Conservation (phyloP, 2,113 vertebrate species). For the Illadopsis cleaveri region DNA sequence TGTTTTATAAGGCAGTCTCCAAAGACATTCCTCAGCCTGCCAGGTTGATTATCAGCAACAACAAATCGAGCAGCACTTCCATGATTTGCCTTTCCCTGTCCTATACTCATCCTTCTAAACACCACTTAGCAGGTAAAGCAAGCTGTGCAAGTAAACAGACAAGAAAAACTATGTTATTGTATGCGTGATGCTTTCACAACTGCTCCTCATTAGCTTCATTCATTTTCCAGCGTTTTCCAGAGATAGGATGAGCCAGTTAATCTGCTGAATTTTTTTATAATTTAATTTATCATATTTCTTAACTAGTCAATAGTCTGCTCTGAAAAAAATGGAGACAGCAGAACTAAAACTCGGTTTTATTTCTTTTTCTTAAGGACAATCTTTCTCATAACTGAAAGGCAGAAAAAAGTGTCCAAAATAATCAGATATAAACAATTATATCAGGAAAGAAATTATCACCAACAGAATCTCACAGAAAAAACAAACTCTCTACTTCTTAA, state of each 20-base stretch:
- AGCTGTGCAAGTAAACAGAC: background rate
- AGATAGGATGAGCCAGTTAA: rapidly evolving
- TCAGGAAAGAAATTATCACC: background rate
- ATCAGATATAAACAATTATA: background rate
- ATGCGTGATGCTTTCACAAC: background rate
- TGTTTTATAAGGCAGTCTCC: background rate
- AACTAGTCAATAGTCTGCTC: background rate
- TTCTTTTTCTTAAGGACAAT: background rate
- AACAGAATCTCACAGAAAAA: background rate
- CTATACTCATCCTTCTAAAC: background rate
- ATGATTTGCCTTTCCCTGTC: background rate
- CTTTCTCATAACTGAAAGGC: background rate
- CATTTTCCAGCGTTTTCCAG: background rate
- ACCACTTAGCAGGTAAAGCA: background rate
- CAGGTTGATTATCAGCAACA: background rate
- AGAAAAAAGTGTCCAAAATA: background rate
- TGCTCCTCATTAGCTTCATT: background rate
- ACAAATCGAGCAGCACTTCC: background rate
- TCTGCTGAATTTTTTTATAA: background rate
- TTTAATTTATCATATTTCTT: background rate
- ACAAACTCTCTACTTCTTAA: background rate
- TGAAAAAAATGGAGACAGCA: background rate
- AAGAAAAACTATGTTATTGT: background rate
- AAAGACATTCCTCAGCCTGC: background rate
- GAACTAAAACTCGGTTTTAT: background rate